These are phyloP conservation scores for Sciaenops ocellatus DNA, from an alignment of 2,797 vertebrate species.

Conservation along the genomic window DNA sequence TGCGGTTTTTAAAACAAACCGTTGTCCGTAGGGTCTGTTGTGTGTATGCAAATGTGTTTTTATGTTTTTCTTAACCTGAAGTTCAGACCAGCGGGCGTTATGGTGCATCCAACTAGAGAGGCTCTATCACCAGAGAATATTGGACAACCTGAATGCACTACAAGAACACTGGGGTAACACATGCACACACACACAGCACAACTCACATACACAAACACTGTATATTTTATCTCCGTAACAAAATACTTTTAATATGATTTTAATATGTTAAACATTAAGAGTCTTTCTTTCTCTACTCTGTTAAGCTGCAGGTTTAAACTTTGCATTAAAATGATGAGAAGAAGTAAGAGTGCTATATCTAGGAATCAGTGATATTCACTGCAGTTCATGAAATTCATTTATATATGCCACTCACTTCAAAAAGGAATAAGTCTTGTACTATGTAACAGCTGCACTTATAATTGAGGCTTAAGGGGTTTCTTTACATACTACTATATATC, in stretches of 20 bases:
- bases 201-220: not conserved
- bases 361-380: not conserved
- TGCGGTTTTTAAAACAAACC: not conserved
- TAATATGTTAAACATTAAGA: not conserved
- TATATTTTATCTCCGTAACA: not conserved
- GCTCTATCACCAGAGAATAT: constrained; percentile 92
- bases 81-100: constrained; percentile 92
- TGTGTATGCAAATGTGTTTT: not conserved
- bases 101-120: constrained; percentile 94
- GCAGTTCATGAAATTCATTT: not conserved
- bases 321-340: too few relatives aligned
- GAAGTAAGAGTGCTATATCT: not conserved
- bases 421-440: not conserved
- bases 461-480: not conserved
- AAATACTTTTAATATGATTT: not conserved
- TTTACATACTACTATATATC: constrained; percentile 11
- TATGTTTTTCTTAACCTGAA: constrained; percentile 72
- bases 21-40: not conserved
- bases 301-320: not conserved
- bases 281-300: not conserved
- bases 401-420: not conserved
- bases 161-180: constrained; percentile 93
- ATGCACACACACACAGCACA: constrained; percentile 20
- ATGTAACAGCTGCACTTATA: not conserved
- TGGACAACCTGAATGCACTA: constrained; percentile 93